A percentile compares a stretch with the other conserved stretches of the same genome.
These are phyloP conservation scores for Calidris pygmaea DNA, from an alignment of 2,113 vertebrate species.

Conservation along the genomic window DNA sequence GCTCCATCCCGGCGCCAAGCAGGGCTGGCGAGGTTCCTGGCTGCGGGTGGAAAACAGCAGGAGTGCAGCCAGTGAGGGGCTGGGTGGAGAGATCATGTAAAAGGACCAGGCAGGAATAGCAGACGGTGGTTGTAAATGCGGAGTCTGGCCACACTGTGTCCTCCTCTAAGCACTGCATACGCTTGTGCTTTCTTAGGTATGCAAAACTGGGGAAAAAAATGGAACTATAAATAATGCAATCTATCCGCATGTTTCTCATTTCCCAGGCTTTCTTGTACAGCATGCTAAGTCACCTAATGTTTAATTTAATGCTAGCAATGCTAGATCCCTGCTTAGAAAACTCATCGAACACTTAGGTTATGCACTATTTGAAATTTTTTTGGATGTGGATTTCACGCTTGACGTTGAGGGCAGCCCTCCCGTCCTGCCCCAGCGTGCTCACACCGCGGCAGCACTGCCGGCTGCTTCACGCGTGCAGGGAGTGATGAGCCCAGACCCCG, in stretches of 20 bases:
- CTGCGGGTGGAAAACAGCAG: background rate
- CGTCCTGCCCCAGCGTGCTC: fast-evolving
- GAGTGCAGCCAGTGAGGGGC: background rate
- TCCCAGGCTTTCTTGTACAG: background rate
- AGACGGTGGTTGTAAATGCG: background rate
- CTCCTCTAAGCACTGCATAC: background rate
- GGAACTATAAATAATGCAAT: conserved; percentile 10
- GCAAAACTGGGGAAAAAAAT: background rate
- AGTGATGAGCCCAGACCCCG: fast-evolving
- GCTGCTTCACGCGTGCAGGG: fast-evolving
- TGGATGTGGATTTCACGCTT: background rate
- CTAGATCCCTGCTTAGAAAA: background rate
- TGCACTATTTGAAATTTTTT: background rate
- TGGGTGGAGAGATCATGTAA: background rate
- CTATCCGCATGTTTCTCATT: background rate
- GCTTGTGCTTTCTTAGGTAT: background rate
- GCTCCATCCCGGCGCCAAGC: fast-evolving
- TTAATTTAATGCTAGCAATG: background rate
- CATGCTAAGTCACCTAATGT: background rate
- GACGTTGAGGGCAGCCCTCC: background rate
- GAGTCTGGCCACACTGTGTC: conserved; percentile 33
- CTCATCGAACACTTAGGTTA: background rate
- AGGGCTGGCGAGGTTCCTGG: background rate
- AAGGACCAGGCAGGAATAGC: background rate
- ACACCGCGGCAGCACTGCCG: fast-evolving